phyloP scores from a whole-genome alignment of 2,113 vertebrate genomes.

The Pelodiscus sinensis region DNA sequence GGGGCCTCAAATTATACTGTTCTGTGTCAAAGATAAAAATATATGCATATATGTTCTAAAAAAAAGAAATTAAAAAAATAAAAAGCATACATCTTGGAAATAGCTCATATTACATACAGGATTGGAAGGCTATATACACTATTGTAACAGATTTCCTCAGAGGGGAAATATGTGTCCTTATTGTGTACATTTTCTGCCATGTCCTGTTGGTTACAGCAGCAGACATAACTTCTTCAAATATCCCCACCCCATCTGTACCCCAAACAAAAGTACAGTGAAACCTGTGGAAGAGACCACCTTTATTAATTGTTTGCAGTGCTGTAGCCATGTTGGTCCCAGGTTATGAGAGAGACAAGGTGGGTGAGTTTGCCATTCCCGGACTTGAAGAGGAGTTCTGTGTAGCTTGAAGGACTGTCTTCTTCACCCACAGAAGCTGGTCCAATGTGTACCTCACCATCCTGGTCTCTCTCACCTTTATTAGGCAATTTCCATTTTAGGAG shows the following conservation, averaged over 20 bases:
- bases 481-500: background rate
- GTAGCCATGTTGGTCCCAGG: background rate
- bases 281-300: background rate
- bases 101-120: conserved; percentile 19
- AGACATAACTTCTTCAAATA: background rate
- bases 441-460: background rate
- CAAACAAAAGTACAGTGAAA: conserved; percentile 42
- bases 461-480: background rate
- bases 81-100: conserved; percentile 21
- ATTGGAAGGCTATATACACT: conserved; percentile 34
- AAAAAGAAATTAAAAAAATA: background rate
- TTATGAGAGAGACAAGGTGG: background rate
- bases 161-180: background rate
- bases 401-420: background rate
- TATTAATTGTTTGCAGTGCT: background rate
- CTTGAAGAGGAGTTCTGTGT: background rate
- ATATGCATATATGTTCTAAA: conserved; percentile 11
- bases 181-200: conserved; percentile 32
- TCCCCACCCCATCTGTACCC: background rate
- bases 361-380: background rate
- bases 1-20: conserved; percentile 7
- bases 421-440: background rate
- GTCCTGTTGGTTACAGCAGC: conserved; percentile 3
- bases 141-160: conserved; percentile 43
- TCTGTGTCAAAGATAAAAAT: conserved; percentile 3